Conservation (phyloP, 2,888 invertebrate species). For the Agrotis ipsilon region DNA sequence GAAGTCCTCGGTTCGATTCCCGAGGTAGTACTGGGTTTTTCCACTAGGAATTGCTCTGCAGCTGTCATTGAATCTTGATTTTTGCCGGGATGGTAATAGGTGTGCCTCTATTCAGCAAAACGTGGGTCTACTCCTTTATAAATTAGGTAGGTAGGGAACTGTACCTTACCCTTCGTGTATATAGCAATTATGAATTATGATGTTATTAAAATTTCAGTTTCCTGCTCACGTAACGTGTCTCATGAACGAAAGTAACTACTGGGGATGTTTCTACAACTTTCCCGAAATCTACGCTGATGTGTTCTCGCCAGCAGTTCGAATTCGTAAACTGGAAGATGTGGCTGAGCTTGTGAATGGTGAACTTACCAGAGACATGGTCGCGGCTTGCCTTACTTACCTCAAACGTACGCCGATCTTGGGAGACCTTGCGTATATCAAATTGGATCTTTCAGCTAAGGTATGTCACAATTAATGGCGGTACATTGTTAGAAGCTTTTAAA, state of each 20-base stretch:
- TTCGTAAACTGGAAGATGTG: conserved; percentile 76
- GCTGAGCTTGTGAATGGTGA: conserved; percentile 83
- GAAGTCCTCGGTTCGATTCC: too few species aligned
- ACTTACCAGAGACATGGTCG: conserved; percentile 89
- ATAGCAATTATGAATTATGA: too few species aligned
- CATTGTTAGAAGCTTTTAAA: too few species aligned
- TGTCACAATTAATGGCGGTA: background rate
- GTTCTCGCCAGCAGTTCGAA: conserved; percentile 79
- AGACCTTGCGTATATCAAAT: conserved; percentile 90
- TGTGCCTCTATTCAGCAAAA: too few species aligned
- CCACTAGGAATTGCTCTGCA: too few species aligned
- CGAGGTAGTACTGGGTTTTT: too few species aligned
- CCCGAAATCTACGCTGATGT: conserved; percentile 82
- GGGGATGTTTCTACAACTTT: conserved; percentile 87
- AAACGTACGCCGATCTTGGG: conserved; percentile 89
- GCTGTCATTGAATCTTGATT: too few species aligned
- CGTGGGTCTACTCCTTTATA: too few species aligned
- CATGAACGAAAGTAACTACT: conserved; percentile 83
- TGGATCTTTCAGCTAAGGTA: conserved; percentile 84
- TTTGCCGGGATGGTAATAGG: too few species aligned
- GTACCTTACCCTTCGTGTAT: too few species aligned
- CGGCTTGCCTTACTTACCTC: conserved; percentile 88
- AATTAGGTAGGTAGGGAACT: too few species aligned
- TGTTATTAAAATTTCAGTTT: conserved; percentile 73
- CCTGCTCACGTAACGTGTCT: conserved; percentile 78